Percentiles rank a stretch among this genome's conserved stretches.
Conservation (phyloP, 2,113 vertebrate genomes). For the Channa maculata region DNA sequence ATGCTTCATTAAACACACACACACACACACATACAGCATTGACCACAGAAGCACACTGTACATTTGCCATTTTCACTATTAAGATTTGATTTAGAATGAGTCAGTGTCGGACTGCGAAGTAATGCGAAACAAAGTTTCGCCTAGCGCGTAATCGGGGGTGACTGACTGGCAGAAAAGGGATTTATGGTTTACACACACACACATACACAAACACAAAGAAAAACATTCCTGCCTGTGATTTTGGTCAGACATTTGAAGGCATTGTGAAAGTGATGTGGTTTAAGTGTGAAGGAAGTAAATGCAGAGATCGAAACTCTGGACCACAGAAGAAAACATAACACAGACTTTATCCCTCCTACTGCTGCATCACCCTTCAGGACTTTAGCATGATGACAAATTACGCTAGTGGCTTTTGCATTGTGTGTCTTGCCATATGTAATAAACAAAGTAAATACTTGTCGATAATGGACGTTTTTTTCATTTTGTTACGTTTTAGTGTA, state of each 20-base stretch:
- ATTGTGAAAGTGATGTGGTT: slow-evolving; percentile 78
- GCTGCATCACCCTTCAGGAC: slow-evolving; percentile 9
- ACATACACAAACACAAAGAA: not conserved
- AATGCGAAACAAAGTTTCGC: slow-evolving; percentile 6
- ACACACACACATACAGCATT: not conserved
- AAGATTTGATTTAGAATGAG: not conserved
- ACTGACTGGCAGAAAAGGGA: not conserved
- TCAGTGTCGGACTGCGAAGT: slow-evolving; percentile 28
- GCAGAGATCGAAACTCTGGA: slow-evolving; percentile 72
- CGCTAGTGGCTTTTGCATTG: not conserved
- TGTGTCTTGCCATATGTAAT: not conserved
- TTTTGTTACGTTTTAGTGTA: not conserved
- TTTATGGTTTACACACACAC: slow-evolving; percentile 11
- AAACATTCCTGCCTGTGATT: slow-evolving; percentile 52
- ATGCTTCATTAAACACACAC: slow-evolving; percentile 4
- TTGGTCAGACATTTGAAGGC: slow-evolving; percentile 52
- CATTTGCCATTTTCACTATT: not conserved
- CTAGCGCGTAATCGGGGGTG: not conserved
- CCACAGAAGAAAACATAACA: slow-evolving; percentile 58
- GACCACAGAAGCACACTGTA: slow-evolving; percentile 15
- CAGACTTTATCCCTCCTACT: slow-evolving; percentile 16
- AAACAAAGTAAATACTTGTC: not conserved
- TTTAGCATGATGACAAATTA: not conserved
- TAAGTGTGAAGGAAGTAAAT: slow-evolving; percentile 74
- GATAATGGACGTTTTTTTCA: not conserved